Evolutionary conservation across 2,888 invertebrate species (phyloP).

Genomic region (Limnephilus marmoratus): DNA sequence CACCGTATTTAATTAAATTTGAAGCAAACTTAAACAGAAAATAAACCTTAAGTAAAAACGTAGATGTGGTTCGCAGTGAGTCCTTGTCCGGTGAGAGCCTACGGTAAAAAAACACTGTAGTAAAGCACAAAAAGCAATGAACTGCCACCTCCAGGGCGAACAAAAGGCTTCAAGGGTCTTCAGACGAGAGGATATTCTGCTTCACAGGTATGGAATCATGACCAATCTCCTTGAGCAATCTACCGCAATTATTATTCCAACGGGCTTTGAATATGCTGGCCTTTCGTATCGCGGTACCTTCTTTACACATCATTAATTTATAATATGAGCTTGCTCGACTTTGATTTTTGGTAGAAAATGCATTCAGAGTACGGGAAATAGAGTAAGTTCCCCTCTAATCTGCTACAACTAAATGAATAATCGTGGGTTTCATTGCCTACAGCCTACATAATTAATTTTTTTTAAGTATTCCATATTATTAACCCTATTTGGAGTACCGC

Average conservation of each 20-base stretch:
- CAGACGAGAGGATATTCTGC: neutral
- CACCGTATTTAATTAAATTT: neutral
- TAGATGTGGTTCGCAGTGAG: neutral
- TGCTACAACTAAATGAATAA: neutral
- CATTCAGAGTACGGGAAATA: neutral
- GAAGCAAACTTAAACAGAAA: too few species aligned
- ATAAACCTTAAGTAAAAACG: too few species aligned
- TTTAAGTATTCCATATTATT: neutral
- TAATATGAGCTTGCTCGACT: neutral
- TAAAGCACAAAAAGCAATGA: neutral
- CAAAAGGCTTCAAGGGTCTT: slow-evolving; percentile 3
- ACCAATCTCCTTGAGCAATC: neutral
- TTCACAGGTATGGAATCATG: neutral
- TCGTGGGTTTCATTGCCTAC: neutral
- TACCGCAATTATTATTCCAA: neutral
- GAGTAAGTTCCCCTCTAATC: neutral
- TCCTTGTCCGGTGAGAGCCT: neutral
- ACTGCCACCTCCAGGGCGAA: neutral
- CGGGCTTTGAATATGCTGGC: neutral
- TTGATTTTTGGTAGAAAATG: neutral
- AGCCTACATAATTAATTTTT: neutral
- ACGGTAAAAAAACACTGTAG: neutral
- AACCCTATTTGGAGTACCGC: too few species aligned
- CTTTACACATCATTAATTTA: neutral
- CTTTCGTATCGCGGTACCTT: neutral